Percentiles rank a stretch among this genome's conserved stretches.
Conservation (phyloP, 1,140 invertebrate species). For the Sitophilus oryzae region DNA sequence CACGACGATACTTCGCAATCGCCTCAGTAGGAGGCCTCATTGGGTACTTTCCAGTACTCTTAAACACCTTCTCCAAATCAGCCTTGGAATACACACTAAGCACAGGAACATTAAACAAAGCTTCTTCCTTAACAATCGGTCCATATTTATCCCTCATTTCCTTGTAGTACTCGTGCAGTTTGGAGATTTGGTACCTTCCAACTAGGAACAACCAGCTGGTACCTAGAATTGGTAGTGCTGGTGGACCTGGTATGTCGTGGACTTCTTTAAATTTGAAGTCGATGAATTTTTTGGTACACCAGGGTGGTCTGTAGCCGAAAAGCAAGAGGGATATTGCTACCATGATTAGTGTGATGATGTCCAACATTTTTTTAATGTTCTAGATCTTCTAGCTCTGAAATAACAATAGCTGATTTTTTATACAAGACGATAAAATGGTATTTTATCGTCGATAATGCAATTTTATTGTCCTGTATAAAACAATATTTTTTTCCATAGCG, state of each 20-base stretch:
- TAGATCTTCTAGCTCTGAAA: no score
- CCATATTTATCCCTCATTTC: conserved; percentile 70
- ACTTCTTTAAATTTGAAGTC: conserved; percentile 16
- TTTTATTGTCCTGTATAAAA: no score
- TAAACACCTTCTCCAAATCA: conserved; percentile 73
- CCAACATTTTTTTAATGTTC: conserved; percentile 22
- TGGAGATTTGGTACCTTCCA: conserved; percentile 63
- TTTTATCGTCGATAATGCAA: no score
- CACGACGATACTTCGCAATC: conserved; percentile 66
- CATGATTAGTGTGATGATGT: conserved; percentile 15
- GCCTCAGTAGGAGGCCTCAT: conserved; percentile 78
- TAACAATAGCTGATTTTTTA: no score
- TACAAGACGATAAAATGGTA: no score
- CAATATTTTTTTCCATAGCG: no score
- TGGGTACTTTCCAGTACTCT: conserved; percentile 64
- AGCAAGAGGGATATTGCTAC: conserved; percentile 26
- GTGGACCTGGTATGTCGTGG: conserved; percentile 65
- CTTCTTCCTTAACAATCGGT: conserved; percentile 68
- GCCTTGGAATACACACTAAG: conserved; percentile 68
- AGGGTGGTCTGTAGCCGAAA: conserved; percentile 30
- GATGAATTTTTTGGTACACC: conserved; percentile 24
- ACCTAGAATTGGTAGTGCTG: conserved; percentile 66
- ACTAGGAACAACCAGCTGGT: conserved; percentile 71
- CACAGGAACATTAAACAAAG: conserved; percentile 65
- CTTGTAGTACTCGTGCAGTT: conserved; percentile 72